Conservation (phyloP, 2,113 vertebrate species). For the Pyxicephalus adspersus region DNA sequence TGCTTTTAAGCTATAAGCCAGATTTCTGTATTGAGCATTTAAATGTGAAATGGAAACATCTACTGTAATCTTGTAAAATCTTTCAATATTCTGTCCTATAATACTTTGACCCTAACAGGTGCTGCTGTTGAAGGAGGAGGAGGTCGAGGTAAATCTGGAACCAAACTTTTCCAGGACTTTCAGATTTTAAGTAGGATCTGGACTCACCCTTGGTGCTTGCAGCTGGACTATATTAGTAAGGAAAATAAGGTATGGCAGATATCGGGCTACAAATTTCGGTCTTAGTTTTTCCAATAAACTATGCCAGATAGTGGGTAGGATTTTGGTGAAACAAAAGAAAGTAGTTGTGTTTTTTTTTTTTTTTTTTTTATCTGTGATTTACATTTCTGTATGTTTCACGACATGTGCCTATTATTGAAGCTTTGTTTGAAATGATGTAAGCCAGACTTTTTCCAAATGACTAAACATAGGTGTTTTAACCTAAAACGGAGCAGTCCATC, state of each 20-base stretch:
- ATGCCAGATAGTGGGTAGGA: conserved; percentile 62
- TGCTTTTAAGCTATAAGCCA: conserved; percentile 11
- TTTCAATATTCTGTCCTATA: conserved; percentile 34
- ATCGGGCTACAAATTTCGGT: conserved; percentile 60
- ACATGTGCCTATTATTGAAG: conserved; percentile 59
- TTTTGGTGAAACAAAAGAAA: conserved; percentile 62
- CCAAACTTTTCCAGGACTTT: conserved; percentile 98
- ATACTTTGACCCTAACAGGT: conserved; percentile 65
- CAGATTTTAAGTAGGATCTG: conserved; percentile 99
- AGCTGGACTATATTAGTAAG: conserved; percentile 99
- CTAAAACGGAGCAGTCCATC: conserved; percentile 36
- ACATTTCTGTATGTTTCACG: conserved; percentile 34
- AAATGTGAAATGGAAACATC: conserved; percentile 35
- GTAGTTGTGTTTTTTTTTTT: conserved; percentile 62
- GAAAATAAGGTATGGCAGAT: conserved; percentile 93
- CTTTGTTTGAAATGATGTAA: conserved; percentile 62
- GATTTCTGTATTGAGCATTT: conserved; percentile 18
- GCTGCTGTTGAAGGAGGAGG: conserved; percentile 77
- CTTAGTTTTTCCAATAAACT: conserved; percentile 59
- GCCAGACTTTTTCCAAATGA: conserved; percentile 58
- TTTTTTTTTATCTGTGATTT: conserved; percentile 61
- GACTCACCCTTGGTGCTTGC: conserved; percentile 99
- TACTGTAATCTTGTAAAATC: conserved; percentile 10
- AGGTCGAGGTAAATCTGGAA: conserved; percentile 91
- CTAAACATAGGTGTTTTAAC: conserved; percentile 58